These are phyloP conservation scores for Scolopax rusticola DNA, from an alignment of 2,797 vertebrate species.

Conservation along the genomic window DNA sequence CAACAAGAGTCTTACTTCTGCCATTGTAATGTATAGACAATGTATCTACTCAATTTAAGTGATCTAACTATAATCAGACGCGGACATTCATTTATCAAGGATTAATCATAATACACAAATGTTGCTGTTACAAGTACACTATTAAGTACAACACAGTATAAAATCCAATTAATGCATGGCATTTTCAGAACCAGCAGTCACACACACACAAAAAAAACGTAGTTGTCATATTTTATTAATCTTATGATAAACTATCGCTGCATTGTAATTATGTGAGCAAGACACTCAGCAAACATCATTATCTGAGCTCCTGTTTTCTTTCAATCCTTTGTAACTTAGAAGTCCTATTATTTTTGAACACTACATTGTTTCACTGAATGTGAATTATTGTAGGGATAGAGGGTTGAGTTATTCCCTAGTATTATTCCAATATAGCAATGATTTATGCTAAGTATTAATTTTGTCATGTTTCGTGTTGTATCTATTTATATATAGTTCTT, in stretches of 20 bases:
- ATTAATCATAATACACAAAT: slow-evolving; percentile 38
- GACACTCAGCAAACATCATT: slow-evolving; percentile 25
- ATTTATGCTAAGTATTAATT: slow-evolving; percentile 30
- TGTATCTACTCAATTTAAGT: background rate
- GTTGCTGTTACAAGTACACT: slow-evolving; percentile 3
- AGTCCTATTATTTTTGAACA: slow-evolving; percentile 4
- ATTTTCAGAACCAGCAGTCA: slow-evolving; percentile 27
- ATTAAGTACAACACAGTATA: background rate
- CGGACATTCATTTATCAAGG: background rate
- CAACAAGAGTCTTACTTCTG: background rate
- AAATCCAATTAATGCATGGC: slow-evolving; percentile 16
- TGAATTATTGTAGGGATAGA: background rate
- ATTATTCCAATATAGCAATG: background rate
- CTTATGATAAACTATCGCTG: background rate
- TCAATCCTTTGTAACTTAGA: background rate
- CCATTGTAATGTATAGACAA: background rate
- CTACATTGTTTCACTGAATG: background rate
- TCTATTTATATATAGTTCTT: slow-evolving; percentile 15
- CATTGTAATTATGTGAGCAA: slow-evolving; percentile 37
- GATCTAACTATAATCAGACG: background rate
- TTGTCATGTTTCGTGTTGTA: slow-evolving; percentile 14
- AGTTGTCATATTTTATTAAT: slow-evolving; percentile 54
- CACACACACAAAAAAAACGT: background rate
- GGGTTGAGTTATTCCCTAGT: background rate
- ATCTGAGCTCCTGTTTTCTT: slow-evolving; percentile 10